Conservation (phyloP, 2,113 vertebrate genomes). For the Zosterops japonicus region DNA sequence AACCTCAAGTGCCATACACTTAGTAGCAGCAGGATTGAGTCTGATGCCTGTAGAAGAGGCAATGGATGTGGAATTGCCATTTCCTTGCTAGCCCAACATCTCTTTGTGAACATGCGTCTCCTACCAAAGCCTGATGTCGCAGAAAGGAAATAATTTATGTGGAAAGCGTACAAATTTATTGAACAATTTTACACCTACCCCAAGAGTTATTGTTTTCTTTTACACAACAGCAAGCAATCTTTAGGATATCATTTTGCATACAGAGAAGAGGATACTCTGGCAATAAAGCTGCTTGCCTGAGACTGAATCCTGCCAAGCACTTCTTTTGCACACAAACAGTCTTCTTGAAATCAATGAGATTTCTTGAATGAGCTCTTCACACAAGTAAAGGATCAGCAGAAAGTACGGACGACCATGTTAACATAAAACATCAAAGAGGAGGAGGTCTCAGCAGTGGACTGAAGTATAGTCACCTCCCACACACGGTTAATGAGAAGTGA, state of each 20-base stretch:
- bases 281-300: conserved; percentile 18
- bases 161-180: background rate
- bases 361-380: conserved; percentile 49
- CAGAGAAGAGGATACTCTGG: background rate
- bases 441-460: background rate
- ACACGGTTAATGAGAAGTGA: conserved; percentile 3
- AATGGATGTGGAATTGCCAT: conserved; percentile 7
- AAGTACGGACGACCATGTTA: background rate
- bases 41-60: background rate
- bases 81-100: background rate
- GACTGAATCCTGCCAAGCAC: conserved; percentile 29
- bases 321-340: conserved; percentile 30
- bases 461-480: background rate
- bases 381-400: conserved; percentile 35
- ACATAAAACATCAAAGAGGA: conserved; percentile 1
- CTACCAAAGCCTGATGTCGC: background rate
- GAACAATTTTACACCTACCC: background rate
- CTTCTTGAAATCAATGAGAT: conserved; percentile 44
- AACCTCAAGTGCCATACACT: background rate
- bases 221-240: background rate
- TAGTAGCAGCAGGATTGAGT: background rate
- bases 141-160: background rate
- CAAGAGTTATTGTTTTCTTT: conserved; percentile 24
- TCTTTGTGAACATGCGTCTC: background rate
- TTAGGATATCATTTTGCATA: background rate